Evolutionary conservation across 2,888 invertebrate genomes (phyloP).

Genomic region (Tetropium fuscum): DNA sequence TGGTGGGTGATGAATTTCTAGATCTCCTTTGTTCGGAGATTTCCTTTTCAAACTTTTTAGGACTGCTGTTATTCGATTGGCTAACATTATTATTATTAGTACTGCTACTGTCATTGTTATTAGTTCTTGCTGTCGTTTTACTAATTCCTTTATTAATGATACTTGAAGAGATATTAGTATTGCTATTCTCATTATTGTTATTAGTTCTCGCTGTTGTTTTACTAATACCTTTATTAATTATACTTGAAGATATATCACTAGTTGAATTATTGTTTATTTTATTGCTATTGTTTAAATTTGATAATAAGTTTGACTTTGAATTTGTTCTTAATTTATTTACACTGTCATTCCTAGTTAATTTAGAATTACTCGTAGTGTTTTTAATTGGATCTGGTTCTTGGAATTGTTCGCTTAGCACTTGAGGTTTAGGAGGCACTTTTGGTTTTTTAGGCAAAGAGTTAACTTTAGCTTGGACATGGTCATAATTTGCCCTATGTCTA

Average conservation of each 20-base stretch:
- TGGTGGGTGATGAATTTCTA: no score
- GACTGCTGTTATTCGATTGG: no score
- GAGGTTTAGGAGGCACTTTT: conserved; percentile 64
- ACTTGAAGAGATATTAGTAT: conserved; percentile 38
- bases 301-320: conserved; percentile 43
- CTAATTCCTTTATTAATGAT: conserved; percentile 27
- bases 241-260: conserved; percentile 48
- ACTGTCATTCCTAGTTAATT: conserved; percentile 50
- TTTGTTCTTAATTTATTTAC: conserved; percentile 45
- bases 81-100: conserved; percentile 11
- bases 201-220: conserved; percentile 28
- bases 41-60: conserved; percentile 2
- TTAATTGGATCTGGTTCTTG: conserved; percentile 47
- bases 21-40: conserved; percentile 10
- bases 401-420: conserved; percentile 52
- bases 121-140: conserved; percentile 27
- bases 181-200: conserved; percentile 27
- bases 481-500: conserved; percentile 57
- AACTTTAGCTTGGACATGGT: conserved; percentile 63
- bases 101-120: conserved; percentile 27
- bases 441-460: conserved; percentile 62
- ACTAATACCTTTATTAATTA: conserved; percentile 26
- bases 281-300: conserved; percentile 36
- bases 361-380: conserved; percentile 32
- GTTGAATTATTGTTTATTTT: conserved; percentile 35